Conservation (phyloP, 2,113 vertebrate genomes). For the Gallinago paraguaiae region DNA sequence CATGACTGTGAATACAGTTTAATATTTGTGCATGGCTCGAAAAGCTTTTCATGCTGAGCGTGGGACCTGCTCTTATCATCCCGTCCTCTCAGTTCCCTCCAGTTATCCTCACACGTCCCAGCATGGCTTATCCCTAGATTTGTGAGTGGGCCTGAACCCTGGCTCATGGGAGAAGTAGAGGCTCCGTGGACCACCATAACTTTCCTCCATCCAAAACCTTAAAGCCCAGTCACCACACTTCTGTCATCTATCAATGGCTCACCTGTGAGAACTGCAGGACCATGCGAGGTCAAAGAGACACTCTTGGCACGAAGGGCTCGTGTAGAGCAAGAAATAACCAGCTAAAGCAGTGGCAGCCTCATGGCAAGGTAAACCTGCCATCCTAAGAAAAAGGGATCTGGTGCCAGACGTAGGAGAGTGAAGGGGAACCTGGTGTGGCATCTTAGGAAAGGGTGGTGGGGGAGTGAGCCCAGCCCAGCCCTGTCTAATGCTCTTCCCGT, state of each 20-base stretch:
- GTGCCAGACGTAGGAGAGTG: background rate
- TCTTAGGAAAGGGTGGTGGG: background rate
- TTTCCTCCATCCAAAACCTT: background rate
- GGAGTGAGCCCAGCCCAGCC: background rate
- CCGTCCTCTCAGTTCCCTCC: background rate
- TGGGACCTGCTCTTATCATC: background rate
- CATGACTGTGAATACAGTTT: accelerated
- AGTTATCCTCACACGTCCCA: background rate
- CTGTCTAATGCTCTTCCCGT: background rate
- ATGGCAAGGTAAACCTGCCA: background rate
- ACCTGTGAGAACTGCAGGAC: background rate
- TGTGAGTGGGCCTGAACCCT: accelerated
- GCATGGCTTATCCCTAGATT: background rate
- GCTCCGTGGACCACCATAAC: background rate
- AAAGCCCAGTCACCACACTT: background rate
- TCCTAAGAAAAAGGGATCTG: background rate
- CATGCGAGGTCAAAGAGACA: background rate
- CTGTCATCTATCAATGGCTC: background rate
- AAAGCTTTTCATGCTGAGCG: background rate
- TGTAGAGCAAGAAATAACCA: background rate
- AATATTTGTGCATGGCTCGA: background rate
- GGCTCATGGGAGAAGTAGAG: background rate
- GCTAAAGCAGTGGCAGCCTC: background rate
- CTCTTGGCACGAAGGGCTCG: background rate
- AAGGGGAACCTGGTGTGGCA: background rate